Base-by-base conservation (phyloP, 2,113 vertebrate species). In the Peromyscus californicus region DNA sequence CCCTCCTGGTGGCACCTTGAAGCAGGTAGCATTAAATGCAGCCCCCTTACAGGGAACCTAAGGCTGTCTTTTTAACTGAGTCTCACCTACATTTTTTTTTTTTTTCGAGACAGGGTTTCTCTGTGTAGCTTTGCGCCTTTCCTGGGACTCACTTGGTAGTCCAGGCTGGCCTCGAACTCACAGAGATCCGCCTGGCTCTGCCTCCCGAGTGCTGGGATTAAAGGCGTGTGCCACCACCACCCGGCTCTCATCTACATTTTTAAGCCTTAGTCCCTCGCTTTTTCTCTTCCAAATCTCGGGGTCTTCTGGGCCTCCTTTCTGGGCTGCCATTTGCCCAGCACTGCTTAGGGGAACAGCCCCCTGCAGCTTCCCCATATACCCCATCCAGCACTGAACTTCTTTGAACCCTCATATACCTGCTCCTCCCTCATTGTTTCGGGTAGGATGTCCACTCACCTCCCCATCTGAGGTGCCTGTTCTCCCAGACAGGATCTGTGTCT, bases 61-160 rank as follows among this genome's bases (percentile, higher is more conserved):
- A 5, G 22, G 51, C 48, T 42, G 3, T 7, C 6, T 4, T 21
- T 4, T 0, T 26, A 72, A 31, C 1, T 3, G 24, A 13, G 57
- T 67, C 78, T 31, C 48, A 3, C 67, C 86, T 5, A 3, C 29
- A 22, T 36, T 6, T 63, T 29, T 29, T 36, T 6, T 63, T 29
- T 29, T 36, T 6, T 63, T 29, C n/a, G n/a, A n/a, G n/a, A n/a
- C n/a, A n/a, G n/a, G n/a, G n/a, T n/a, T n/a, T n/a, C n/a, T n/a
- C n/a, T n/a, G n/a, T n/a, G n/a, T n/a, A n/a, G n/a, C n/a, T n/a
- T n/a, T n/a, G n/a, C n/a, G n/a, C n/a, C n/a, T n/a, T n/a, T n/a
- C n/a, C n/a, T n/a, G n/a, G n/a, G n/a, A n/a, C n/a, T n/a, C n/a
- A n/a, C n/a, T n/a, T n/a, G n/a, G n/a, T n/a, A n/a, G n/a, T n/a